These are phyloP conservation scores for Xylota segnis DNA, from an alignment of 2,888 invertebrate species.

Conservation along the genomic window DNA sequence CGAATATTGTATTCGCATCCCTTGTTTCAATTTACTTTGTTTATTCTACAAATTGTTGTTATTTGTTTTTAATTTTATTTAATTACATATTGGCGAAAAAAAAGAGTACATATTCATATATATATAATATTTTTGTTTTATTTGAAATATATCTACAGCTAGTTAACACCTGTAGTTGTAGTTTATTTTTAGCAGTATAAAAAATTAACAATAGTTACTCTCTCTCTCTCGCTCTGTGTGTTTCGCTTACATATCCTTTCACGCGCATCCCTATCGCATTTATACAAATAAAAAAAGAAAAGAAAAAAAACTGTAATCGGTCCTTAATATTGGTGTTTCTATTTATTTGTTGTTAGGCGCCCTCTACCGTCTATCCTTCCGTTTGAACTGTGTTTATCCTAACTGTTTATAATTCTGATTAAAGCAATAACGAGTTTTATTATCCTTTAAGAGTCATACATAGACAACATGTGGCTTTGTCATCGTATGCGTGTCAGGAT, in stretches of 20 bases:
- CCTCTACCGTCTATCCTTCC: slow-evolving; percentile 1
- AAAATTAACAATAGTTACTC: slow-evolving; percentile 70
- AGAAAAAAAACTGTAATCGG: slow-evolving; percentile 1
- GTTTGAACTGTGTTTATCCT: slow-evolving; percentile 76
- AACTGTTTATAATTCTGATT: slow-evolving; percentile 77
- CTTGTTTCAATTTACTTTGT: slow-evolving; percentile 84
- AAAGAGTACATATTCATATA: slow-evolving; percentile 41
- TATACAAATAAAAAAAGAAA: slow-evolving; percentile 28
- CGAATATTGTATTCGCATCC: slow-evolving; percentile 83
- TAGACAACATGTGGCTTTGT: slow-evolving; percentile 85
- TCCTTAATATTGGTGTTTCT: slow-evolving; percentile 34
- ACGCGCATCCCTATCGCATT: slow-evolving; percentile 22
- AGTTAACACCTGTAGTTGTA: slow-evolving; percentile 75
- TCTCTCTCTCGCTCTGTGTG: slow-evolving; percentile 7
- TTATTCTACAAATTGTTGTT: slow-evolving; percentile 59
- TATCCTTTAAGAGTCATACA: slow-evolving; percentile 85
- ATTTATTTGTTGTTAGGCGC: neutral
- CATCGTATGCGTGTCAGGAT: slow-evolving; percentile 85
- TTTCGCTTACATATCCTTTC: neutral
- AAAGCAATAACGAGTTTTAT: slow-evolving; percentile 74
- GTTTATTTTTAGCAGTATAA: slow-evolving; percentile 70
- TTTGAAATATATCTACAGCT: slow-evolving; percentile 66
- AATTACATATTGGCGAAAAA: slow-evolving; percentile 56
- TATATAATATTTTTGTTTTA: slow-evolving; percentile 30
- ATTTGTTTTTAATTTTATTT: slow-evolving; percentile 32